Base-by-base conservation (phyloP, 30 jellyfish, hydroid and myxozoan genomes). In the Aurelia aurita region DNA sequence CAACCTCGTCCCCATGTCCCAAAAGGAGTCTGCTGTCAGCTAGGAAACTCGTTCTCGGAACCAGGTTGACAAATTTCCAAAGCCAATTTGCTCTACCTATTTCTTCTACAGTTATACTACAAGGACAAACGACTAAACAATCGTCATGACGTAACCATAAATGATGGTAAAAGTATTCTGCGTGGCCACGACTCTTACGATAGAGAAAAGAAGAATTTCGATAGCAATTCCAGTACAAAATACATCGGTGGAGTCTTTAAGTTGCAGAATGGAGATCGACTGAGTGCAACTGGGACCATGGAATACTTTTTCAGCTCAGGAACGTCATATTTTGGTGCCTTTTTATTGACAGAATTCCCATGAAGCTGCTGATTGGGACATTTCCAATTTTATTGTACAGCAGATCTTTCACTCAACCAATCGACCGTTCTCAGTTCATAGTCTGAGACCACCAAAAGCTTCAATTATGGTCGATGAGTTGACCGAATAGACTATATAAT, bases 91-190 rank as follows among this genome's bases (percentile, higher is more conserved):
- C 57, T 11, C 23, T 80, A 58, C 26, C 64, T 45, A 26, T 79
- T 79, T 53, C 55, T 65, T 54, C 62, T 43, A 21, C 67, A 81
- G 91, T 46, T 68, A 31, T 84, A 81, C 57, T 81, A 81, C 85
- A 21, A 73, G 47, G 91, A 77, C 7, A 12, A 43, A 25, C 14
- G 55, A 5, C 6, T n/a, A 16, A 53, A 25, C 76, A 67, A 81
- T 35, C 85, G 72, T 3, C 91, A 81, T 28, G 27, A 21, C 28
- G 79, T 81, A 27, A 16, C 22, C 51, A 81, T 51, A 47, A 68
- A 81, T 63, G 54, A 67, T 20, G 26, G 35, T 3, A 69, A 68
- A 22, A 29, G 21, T 34, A 23, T 81, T 20, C 72, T 81, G 43
- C 25, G 54, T 27, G 84, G 85, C 26, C 51, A 47, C 0, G 85